Conservation (phyloP, 2,113 vertebrate genomes). For the Clarias gariepinus region DNA sequence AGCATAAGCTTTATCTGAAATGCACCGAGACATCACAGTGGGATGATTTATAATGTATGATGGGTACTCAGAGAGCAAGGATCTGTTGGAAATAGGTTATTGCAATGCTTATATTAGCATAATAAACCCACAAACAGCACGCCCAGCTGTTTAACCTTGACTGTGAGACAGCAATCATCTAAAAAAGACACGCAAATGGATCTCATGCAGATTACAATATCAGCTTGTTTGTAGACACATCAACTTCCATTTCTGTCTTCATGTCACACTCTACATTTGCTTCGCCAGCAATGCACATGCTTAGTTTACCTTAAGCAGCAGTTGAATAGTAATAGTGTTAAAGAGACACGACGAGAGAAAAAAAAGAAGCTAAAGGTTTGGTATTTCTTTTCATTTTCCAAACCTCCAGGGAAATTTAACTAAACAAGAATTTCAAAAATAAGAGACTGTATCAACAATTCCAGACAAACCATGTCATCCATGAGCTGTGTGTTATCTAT, state of each 20-base stretch:
- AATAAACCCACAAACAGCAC: conserved; percentile 37
- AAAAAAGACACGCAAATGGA: conserved; percentile 15
- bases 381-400: background rate
- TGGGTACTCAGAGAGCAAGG: conserved; percentile 3
- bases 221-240: conserved; percentile 32
- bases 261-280: conserved; percentile 12
- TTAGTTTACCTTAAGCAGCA: conserved; percentile 7
- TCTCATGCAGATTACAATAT: conserved; percentile 33
- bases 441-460: background rate
- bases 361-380: background rate
- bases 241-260: conserved; percentile 31
- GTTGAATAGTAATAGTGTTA: background rate
- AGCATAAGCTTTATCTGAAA: background rate
- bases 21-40: background rate
- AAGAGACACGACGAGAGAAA: background rate
- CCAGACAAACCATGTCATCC: background rate
- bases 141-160: conserved; percentile 48
- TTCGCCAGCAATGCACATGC: background rate
- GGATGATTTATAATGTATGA: conserved; percentile 30
- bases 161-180: conserved; percentile 32
- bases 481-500: background rate
- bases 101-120: conserved; percentile 37
- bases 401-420: conserved; percentile 3
- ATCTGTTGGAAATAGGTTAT: conserved; percentile 21
- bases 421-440: background rate